Evolutionary conservation across 2,113 vertebrate genomes (phyloP).

Genomic region (Ovis aries): DNA sequence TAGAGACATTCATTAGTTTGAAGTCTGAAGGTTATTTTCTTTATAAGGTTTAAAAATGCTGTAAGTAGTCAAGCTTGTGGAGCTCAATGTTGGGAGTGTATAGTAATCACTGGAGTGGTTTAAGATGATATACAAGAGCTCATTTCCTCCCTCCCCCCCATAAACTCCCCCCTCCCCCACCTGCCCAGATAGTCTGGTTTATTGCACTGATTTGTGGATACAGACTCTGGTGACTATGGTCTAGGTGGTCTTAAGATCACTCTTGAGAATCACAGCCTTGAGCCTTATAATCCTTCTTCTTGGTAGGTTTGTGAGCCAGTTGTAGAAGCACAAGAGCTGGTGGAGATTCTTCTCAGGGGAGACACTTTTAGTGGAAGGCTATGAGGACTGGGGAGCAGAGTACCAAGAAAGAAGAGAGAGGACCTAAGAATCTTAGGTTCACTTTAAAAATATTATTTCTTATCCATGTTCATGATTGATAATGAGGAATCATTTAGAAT

Average conservation of each 20-base stretch:
- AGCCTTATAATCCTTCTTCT: not conserved
- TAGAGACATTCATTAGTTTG: not conserved
- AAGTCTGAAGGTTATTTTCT: not conserved
- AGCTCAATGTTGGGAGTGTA: not conserved
- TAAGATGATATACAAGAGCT: not conserved
- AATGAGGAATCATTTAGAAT: not conserved
- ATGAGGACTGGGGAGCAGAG: not conserved
- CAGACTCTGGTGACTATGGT: not conserved
- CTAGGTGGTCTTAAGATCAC: not conserved
- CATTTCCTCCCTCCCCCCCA: not conserved
- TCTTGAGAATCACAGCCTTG: not conserved
- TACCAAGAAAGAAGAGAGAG: not conserved
- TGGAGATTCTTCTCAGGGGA: not conserved
- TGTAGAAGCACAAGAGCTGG: not conserved
- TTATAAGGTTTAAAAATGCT: not conserved
- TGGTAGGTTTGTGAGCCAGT: not conserved
- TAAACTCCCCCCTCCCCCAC: accelerated
- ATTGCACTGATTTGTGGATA: not conserved
- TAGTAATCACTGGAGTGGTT: not conserved
- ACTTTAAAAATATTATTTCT: not conserved
- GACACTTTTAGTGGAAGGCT: not conserved
- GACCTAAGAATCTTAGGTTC: not conserved
- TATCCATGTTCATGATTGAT: not conserved
- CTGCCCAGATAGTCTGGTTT: not conserved
- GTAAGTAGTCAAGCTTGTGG: not conserved